Conservation (phyloP, 2,888 invertebrate genomes). For the Pardosa pseudoannulata region DNA sequence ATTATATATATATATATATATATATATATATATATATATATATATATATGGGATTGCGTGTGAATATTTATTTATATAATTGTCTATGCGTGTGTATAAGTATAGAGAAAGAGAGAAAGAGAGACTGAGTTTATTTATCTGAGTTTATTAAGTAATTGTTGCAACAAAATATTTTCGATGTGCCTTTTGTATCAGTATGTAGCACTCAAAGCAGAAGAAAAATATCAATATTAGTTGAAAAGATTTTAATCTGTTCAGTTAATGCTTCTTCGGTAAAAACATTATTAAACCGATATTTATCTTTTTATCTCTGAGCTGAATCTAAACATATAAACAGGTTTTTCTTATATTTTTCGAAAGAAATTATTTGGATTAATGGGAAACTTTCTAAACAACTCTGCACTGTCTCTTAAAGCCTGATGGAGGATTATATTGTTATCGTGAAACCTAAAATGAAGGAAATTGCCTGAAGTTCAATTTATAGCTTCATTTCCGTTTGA, state of each 20-base stretch:
- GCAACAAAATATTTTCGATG: no score
- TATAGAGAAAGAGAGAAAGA: no score
- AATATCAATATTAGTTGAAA: no score
- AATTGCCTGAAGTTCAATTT: conserved; percentile 23
- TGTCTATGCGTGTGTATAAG: not conserved
- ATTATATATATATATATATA: no score
- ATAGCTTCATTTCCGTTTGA: conserved; percentile 24
- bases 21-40: conserved; percentile 9
- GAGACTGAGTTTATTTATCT: no score
- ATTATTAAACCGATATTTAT: not conserved
- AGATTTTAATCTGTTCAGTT: no score
- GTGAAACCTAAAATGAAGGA: conserved; percentile 9
- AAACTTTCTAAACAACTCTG: not conserved
- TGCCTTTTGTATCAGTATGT: no score
- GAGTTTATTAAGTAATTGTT: no score
- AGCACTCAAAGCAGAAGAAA: no score
- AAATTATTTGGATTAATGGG: conserved; percentile 6
- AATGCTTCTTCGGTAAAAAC: no score
- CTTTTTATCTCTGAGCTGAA: not conserved
- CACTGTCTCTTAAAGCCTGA: not conserved
- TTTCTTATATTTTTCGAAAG: conserved; percentile 2
- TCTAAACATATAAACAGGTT: not conserved
- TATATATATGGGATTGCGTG: not conserved
- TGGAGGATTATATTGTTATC: conserved; percentile 14
- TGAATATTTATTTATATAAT: not conserved